Evolutionary conservation across 2,113 vertebrate genomes (phyloP), one percentile per base, ranked within the genome.

Genomic region (Sander vitreus): DNA sequence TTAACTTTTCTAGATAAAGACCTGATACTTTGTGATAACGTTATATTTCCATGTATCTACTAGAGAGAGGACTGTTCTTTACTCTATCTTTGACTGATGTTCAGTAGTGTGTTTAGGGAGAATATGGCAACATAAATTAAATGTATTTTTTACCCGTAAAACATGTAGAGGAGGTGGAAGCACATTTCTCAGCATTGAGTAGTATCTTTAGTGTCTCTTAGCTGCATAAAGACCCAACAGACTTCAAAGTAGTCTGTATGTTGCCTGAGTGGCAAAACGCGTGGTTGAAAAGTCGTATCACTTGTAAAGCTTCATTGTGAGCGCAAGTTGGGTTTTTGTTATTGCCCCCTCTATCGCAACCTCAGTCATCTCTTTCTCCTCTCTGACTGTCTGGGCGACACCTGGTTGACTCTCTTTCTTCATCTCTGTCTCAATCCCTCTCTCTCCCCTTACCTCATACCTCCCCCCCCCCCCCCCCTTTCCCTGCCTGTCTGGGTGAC

Each of bases 401-500:
- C 88, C 84, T 89, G 87, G 83, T 76, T 69, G 0, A 72, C 64
- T 80, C 65, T 77, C 55, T 79, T 76, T 74, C 53, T 60, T 74
- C 47, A 36, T 55, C 77, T 45, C 60, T 23, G 59, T 80, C 65
- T 84, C 87, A 53, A 72, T 87, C 82, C 73, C 50, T 77, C 55
- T 80, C 64, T 85, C 76, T 71, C 76, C 50, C 77, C 69, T 81
- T 78, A 84, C 82, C 69, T 84, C 85, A 65, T 76, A 13, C 81
- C 68, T 16, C 54, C 95, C 93, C 96, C 94, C 95, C 55, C 95
- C 55, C 23, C 15, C 92, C 94, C 12, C 74, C 75, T 66, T n/a
- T 16, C 68, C 73, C 65, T 25, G 95, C 95, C 96, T 95, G 96
- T 96, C 95, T 97, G 95, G 95, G 96, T 97, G 97, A 98, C 97